A percentile compares a stretch with the other conserved stretches of the same genome.
Evolutionary conservation across 2,797 vertebrate species (phyloP).

Genomic region (Oreochromis mossambicus): DNA sequence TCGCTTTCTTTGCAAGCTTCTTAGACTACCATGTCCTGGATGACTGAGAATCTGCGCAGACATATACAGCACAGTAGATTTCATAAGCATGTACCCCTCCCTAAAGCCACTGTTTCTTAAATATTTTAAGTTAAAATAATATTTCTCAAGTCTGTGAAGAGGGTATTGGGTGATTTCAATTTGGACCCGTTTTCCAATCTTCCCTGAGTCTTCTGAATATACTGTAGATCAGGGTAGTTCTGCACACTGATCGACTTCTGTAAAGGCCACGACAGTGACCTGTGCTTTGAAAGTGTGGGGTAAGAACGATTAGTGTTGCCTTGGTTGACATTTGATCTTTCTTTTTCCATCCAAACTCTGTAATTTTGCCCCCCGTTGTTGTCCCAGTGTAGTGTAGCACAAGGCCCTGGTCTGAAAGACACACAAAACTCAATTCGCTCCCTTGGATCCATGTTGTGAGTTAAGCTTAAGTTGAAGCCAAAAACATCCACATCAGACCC

Average conservation of each 20-base stretch:
- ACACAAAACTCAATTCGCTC: slow-evolving; percentile 72
- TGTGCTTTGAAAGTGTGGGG: background rate
- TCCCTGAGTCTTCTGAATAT: background rate
- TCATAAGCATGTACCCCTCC: background rate
- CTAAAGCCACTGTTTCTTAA: background rate
- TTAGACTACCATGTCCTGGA: background rate
- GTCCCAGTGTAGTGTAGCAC: slow-evolving; percentile 59
- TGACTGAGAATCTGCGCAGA: background rate
- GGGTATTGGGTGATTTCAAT: background rate
- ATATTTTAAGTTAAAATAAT: background rate
- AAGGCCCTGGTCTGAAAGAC: slow-evolving; percentile 49
- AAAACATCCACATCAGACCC: slow-evolving; percentile 60
- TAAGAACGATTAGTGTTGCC: background rate
- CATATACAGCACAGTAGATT: background rate
- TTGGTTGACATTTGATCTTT: background rate
- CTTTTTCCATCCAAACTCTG: slow-evolving; percentile 48
- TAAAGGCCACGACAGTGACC: background rate
- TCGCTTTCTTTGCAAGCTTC: background rate
- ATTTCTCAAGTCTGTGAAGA: background rate
- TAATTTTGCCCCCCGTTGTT: slow-evolving; percentile 78
- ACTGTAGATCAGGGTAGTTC: background rate
- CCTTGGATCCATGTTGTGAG: slow-evolving; percentile 24
- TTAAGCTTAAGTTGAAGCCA: slow-evolving; percentile 70
- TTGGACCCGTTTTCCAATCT: background rate
- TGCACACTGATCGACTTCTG: background rate